Conservation (phyloP, 2,113 vertebrate species). For the Cheirogaleus medius region DNA sequence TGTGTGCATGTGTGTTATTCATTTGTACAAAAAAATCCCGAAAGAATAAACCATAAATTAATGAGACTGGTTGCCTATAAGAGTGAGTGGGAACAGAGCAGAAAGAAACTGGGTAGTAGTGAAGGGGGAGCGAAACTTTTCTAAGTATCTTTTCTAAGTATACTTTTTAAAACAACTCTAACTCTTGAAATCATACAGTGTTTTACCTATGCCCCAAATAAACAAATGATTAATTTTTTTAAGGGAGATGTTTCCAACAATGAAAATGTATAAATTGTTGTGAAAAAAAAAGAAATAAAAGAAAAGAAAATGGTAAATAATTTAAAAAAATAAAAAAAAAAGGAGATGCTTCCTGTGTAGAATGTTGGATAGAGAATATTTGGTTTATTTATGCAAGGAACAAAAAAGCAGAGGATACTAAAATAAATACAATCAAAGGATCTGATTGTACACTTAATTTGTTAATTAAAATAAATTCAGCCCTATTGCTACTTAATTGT, state of each 20-base stretch:
- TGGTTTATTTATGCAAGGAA: background rate
- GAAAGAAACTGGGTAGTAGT: background rate
- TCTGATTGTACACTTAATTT: background rate
- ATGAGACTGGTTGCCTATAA: background rate
- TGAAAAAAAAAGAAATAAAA: too few species aligned
- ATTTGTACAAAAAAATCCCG: background rate
- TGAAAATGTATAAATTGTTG: too few species aligned
- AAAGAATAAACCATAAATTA: background rate
- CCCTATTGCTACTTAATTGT: background rate
- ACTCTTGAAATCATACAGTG: background rate
- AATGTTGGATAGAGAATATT: background rate
- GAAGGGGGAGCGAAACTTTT: background rate
- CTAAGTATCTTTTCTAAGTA: background rate
- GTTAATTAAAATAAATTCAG: slow-evolving; percentile 16
- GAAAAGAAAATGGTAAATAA: too few species aligned
- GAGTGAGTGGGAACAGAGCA: background rate
- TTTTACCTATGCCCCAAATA: background rate
- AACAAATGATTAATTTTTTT: background rate
- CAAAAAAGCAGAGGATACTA: background rate
- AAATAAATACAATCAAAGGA: background rate
- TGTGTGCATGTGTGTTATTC: background rate
- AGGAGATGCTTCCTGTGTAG: too few species aligned
- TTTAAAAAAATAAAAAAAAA: too few species aligned
- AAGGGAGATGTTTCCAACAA: background rate
- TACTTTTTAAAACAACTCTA: slow-evolving; percentile 16